Evolutionary conservation across 2,888 invertebrate species (phyloP).

Genomic region (Euphydryas editha): DNA sequence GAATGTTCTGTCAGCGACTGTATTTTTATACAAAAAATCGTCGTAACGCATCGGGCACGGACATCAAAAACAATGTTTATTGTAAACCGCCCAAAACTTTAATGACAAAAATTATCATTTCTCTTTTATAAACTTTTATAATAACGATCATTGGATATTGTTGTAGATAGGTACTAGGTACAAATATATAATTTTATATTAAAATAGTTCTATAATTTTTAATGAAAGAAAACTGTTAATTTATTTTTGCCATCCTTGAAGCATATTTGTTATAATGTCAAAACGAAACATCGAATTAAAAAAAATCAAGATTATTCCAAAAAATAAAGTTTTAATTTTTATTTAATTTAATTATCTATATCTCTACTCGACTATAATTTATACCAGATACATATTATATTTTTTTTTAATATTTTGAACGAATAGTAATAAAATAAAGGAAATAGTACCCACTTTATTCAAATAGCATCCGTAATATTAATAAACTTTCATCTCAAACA

Average conservation of each 20-base stretch:
- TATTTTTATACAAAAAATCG: slow-evolving; percentile 3
- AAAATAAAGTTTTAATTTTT: too few species aligned
- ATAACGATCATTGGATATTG: not conserved
- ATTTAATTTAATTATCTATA: too few species aligned
- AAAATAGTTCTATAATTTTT: too few species aligned
- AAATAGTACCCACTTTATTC: not conserved
- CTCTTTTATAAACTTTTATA: not conserved
- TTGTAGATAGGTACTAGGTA: not conserved
- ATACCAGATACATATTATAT: too few species aligned
- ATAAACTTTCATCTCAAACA: slow-evolving; percentile 9
- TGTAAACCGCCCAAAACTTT: not conserved
- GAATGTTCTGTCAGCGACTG: not conserved
- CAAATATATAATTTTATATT: not conserved
- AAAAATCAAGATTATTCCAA: too few species aligned
- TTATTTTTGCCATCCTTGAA: too few species aligned
- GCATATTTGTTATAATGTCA: too few species aligned
- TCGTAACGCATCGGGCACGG: slow-evolving; percentile 8
- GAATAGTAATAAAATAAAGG: too few species aligned
- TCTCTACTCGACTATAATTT: too few species aligned
- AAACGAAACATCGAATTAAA: too few species aligned
- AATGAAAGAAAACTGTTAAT: too few species aligned
- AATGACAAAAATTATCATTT: slow-evolving; percentile 1
- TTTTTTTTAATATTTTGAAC: too few species aligned
- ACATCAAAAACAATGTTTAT: slow-evolving; percentile 4
- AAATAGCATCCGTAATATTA: not conserved